These are phyloP conservation scores for Paguma larvata DNA, from an alignment of 2,797 vertebrate species.

Conservation along the genomic window DNA sequence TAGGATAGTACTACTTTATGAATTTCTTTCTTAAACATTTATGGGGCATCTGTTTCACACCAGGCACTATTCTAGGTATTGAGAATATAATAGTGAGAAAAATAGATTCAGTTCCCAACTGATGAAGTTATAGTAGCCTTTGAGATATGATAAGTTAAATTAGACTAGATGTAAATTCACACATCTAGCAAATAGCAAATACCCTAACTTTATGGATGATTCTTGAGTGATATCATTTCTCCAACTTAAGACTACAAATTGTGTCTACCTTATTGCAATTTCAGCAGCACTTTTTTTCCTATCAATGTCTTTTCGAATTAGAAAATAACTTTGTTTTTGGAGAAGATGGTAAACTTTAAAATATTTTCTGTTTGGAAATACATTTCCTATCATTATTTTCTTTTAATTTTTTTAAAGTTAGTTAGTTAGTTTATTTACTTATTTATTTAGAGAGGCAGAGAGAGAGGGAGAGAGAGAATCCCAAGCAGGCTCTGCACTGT, in stretches of 20 bases:
- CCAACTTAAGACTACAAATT: neutral
- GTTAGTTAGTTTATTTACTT: neutral
- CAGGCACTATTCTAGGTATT: neutral
- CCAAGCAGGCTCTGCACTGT: too few relatives aligned
- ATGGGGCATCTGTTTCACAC: neutral
- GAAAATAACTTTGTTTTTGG: neutral
- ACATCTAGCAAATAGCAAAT: neutral
- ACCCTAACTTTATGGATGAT: neutral
- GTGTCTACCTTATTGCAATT: conserved; percentile 15
- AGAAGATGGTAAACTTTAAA: conserved; percentile 8
- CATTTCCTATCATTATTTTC: conserved; percentile 18
- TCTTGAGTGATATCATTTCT: neutral
- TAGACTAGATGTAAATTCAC: neutral
- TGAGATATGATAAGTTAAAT: conserved; percentile 37
- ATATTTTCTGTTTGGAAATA: conserved; percentile 55
- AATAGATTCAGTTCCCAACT: neutral
- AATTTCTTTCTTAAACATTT: conserved; percentile 27
- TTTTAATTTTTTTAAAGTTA: neutral
- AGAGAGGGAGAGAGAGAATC: too few relatives aligned
- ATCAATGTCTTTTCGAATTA: neutral
- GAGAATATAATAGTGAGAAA: neutral
- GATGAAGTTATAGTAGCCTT: neutral
- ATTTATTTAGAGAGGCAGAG: too few relatives aligned
- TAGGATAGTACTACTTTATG: neutral
- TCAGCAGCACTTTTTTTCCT: neutral